Percentiles rank a stretch among this genome's conserved stretches.
Evolutionary conservation across 92 coral and sea anemone genomes (phyloP).

Genomic region (Scolanthus callimorphus): DNA sequence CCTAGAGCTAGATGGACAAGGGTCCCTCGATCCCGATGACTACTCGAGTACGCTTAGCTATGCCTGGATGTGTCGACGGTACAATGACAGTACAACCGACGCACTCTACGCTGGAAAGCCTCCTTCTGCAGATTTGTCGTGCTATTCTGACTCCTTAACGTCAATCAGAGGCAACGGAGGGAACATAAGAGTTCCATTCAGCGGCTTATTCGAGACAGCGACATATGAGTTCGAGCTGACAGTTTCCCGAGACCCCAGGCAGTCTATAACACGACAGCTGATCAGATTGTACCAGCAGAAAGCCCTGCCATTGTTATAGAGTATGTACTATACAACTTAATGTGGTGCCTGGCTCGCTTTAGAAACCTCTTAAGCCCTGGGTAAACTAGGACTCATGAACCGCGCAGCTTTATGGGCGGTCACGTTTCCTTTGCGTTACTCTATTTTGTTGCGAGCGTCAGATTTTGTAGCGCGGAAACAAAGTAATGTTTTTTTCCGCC

Average conservation of each 20-base stretch:
- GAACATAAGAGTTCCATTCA: conserved; percentile 8
- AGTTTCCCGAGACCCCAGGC: conserved; percentile 12
- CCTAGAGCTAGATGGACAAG: conserved; percentile 50
- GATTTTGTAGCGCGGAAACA: no score
- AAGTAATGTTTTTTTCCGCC: no score
- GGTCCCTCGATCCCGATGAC: conserved; percentile 58
- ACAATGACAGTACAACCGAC: conserved; percentile 5
- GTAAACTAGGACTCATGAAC: no score
- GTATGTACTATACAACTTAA: conserved; percentile 31
- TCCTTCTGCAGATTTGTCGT: no score
- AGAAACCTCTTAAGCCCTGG: no score
- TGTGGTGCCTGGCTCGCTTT: no score
- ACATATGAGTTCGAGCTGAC: conserved; percentile 48
- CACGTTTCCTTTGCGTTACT: no score
- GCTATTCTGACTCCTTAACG: no score
- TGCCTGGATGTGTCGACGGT: conserved; percentile 55
- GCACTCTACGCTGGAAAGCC: no score
- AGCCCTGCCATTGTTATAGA: conserved; percentile 56
- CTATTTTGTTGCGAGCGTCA: no score
- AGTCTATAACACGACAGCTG: conserved; percentile 7
- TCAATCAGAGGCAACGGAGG: conserved; percentile 12
- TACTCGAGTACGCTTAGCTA: conserved; percentile 20
- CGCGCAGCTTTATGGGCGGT: no score
- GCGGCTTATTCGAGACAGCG: conserved; percentile 24
- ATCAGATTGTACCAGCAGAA: conserved; percentile 24